Evolutionary conservation across 2,113 vertebrate genomes (phyloP).

Genomic region (Nansenia antarctica): DNA sequence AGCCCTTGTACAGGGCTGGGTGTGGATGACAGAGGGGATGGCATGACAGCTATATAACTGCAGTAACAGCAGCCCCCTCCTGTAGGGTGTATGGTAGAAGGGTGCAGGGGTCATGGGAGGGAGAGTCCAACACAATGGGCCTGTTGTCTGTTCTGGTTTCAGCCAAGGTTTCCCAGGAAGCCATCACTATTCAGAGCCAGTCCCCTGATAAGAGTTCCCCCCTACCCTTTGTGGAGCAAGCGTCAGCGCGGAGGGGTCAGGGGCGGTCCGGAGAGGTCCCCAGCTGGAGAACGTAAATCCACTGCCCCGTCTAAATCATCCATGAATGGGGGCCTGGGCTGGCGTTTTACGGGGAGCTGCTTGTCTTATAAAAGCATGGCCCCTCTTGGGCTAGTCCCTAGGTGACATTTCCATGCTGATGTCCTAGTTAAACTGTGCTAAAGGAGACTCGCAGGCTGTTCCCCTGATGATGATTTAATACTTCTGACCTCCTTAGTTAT

Average conservation of each 20-base stretch:
- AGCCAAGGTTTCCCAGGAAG: slow-evolving; percentile 55
- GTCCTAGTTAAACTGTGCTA: not conserved
- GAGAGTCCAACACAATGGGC: slow-evolving; percentile 46
- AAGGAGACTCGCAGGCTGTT: not conserved
- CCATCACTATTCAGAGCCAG: slow-evolving; percentile 33
- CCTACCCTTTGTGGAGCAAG: slow-evolving; percentile 40
- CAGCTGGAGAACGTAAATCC: slow-evolving; percentile 53
- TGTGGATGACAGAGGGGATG: not conserved
- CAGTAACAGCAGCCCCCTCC: slow-evolving; percentile 19
- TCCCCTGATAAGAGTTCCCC: slow-evolving; percentile 35
- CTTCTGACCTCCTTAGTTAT: not conserved
- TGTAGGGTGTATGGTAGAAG: not conserved
- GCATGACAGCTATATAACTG: slow-evolving; percentile 14
- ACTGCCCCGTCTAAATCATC: slow-evolving; percentile 18
- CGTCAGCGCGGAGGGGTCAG: slow-evolving; percentile 34
- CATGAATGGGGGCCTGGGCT: not conserved
- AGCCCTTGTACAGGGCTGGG: not conserved
- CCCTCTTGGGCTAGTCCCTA: not conserved
- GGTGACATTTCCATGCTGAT: not conserved
- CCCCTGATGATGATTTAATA: not conserved
- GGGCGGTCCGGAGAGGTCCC: slow-evolving; percentile 24
- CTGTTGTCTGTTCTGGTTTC: slow-evolving; percentile 50
- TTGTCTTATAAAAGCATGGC: not conserved
- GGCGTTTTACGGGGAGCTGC: not conserved
- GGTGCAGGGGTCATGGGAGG: not conserved